Evolutionary conservation across 2,888 invertebrate genomes (phyloP).

Genomic region (Morpho deidamia): DNA sequence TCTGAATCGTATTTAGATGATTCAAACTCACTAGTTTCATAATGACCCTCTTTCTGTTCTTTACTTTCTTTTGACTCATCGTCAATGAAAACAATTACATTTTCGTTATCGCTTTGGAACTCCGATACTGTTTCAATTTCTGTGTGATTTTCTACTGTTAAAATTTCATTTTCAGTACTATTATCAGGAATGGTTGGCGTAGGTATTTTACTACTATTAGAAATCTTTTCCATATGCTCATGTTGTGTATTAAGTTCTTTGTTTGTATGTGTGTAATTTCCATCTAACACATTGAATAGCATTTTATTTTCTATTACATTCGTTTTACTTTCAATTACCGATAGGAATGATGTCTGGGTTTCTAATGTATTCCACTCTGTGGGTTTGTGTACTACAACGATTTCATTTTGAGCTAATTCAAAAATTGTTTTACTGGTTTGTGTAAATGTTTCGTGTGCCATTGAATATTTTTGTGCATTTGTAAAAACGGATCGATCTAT

Average conservation of each 20-base stretch:
- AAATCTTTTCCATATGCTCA: neutral
- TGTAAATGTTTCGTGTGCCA: constrained; percentile 61
- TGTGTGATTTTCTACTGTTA: constrained; percentile 38
- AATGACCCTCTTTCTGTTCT: constrained; percentile 27
- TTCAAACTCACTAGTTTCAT: constrained; percentile 38
- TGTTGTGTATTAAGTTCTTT: too few species aligned
- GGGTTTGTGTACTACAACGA: constrained; percentile 22
- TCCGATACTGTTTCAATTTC: constrained; percentile 39
- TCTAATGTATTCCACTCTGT: constrained; percentile 41
- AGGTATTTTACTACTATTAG: neutral
- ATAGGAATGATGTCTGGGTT: constrained; percentile 63
- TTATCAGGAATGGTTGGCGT: neutral
- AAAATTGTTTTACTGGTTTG: constrained; percentile 80
- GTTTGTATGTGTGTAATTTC: neutral
- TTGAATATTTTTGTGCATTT: constrained; percentile 13
- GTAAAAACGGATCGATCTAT: neutral
- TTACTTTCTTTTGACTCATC: constrained; percentile 36
- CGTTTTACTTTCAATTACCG: constrained; percentile 52
- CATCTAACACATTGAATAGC: constrained; percentile 28
- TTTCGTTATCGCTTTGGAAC: constrained; percentile 33
- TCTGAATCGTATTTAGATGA: constrained; percentile 38
- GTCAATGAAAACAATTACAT: constrained; percentile 27
- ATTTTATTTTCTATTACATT: constrained; percentile 41
- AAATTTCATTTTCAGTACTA: constrained; percentile 25
- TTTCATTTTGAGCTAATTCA: constrained; percentile 58